Percentiles rank a stretch among this genome's conserved stretches.
Evolutionary conservation across 2,888 invertebrate genomes (phyloP).

Genomic region (Cheilosia soror): DNA sequence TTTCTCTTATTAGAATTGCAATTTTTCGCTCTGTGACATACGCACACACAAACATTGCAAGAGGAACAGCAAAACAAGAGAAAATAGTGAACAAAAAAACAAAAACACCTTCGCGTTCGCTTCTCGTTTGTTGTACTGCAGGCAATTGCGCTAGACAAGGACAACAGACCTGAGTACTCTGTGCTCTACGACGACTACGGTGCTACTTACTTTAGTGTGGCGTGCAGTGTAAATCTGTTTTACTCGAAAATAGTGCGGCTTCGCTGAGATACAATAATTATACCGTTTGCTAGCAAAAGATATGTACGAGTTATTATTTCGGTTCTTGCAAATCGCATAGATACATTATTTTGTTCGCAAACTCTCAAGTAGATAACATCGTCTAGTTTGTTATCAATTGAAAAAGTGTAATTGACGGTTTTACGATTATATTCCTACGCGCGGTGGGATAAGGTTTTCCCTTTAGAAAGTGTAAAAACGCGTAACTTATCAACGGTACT

Average conservation of each 20-base stretch:
- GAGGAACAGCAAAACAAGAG: background rate
- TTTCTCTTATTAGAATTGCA: conserved; percentile 62
- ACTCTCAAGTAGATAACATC: background rate
- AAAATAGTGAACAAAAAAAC: background rate
- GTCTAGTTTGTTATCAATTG: background rate
- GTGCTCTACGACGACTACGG: conserved; percentile 19
- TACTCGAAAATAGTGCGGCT: conserved; percentile 37
- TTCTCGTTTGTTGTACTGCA: conserved; percentile 47
- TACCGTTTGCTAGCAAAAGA: conserved; percentile 1
- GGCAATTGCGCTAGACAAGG: conserved; percentile 64
- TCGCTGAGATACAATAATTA: conserved; percentile 34
- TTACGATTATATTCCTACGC: too few species aligned
- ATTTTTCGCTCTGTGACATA: conserved; percentile 42
- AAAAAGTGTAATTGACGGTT: background rate
- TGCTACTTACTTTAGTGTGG: conserved; percentile 25
- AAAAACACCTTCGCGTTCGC: conserved; percentile 37
- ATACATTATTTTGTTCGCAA: background rate
- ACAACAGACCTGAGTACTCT: conserved; percentile 24
- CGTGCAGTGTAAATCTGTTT: conserved; percentile 49
- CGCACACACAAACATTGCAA: conserved; percentile 24
- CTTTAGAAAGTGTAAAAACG: conserved; percentile 60
- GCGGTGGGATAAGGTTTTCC: conserved; percentile 12
- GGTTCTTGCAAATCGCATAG: conserved; percentile 11
- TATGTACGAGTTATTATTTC: conserved; percentile 11
- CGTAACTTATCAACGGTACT: conserved; percentile 24